Evolutionary conservation across 1,140 invertebrate species (phyloP).

Genomic region (Lanistes nyassanus): DNA sequence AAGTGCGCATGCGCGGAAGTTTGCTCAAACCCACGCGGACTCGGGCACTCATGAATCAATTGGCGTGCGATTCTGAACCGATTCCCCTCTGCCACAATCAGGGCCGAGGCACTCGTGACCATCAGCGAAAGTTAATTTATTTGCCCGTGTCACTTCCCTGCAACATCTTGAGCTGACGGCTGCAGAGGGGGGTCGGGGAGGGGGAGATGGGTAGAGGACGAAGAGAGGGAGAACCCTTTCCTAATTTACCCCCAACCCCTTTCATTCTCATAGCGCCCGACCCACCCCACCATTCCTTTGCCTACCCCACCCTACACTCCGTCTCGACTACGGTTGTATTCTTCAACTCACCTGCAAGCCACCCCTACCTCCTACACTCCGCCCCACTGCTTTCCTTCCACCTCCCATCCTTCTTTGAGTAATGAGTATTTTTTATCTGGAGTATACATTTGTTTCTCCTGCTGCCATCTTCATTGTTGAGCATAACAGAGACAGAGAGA

Average conservation of each 20-base stretch:
- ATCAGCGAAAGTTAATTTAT: not conserved
- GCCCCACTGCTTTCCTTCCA: not conserved
- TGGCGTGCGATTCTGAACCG: too few relatives aligned
- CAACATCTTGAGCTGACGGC: not conserved
- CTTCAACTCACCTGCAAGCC: too few relatives aligned
- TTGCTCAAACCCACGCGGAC: too few relatives aligned
- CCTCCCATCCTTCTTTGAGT: too few relatives aligned
- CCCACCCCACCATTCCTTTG: not conserved
- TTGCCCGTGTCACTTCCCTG: not conserved
- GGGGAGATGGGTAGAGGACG: too few relatives aligned
- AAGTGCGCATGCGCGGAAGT: too few relatives aligned
- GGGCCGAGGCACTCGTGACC: not conserved
- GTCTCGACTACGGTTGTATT: too few relatives aligned
- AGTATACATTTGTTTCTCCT: too few relatives aligned
- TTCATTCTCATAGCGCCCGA: too few relatives aligned
- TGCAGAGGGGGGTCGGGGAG: not conserved
- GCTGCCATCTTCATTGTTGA: not conserved
- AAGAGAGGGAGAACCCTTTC: too few relatives aligned
- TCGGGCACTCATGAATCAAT: too few relatives aligned
- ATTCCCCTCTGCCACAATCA: not conserved
- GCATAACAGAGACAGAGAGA: conserved; percentile 20
- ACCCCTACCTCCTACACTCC: not conserved
- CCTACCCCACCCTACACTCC: not conserved
- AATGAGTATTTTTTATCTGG: too few relatives aligned
- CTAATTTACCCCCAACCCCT: not conserved